These are phyloP conservation scores for Cyphomyrus plagiostoma DNA, from an alignment of 2,113 vertebrate genomes.

Conservation along the genomic window DNA sequence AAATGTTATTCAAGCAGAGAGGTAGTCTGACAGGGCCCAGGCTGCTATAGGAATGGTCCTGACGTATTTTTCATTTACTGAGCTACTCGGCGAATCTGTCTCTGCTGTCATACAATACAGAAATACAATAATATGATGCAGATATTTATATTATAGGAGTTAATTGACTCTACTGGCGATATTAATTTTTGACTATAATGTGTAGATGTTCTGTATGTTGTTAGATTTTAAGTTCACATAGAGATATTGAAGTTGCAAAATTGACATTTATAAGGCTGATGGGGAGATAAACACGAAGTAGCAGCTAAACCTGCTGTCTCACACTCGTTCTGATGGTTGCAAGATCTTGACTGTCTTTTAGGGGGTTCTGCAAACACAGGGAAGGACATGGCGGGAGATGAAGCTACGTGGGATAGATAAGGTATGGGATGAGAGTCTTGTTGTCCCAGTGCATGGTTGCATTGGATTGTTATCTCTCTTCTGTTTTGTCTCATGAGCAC, in stretches of 20 bases:
- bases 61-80: neutral
- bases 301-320: neutral
- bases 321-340: constrained; percentile 31
- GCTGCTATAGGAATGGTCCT: neutral
- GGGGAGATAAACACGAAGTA: neutral
- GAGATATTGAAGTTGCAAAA: neutral
- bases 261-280: neutral
- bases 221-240: neutral
- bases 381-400: neutral
- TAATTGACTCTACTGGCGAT: neutral
- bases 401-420: neutral
- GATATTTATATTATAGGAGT: neutral
- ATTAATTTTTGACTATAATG: neutral
- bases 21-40: neutral
- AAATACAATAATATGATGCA: constrained; percentile 2
- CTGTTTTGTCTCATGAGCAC: constrained; percentile 13
- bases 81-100: neutral
- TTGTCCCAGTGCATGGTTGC: constrained; percentile 24
- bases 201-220: neutral
- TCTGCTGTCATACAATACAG: neutral
- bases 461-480: neutral
- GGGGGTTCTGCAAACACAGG: constrained; percentile 26
- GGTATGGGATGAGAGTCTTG: constrained; percentile 27
- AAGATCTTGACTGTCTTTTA: constrained; percentile 22
- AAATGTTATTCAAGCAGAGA: neutral